Evolutionary conservation across 2,888 invertebrate species (phyloP).

Genomic region (Cremastinae sp.): DNA sequence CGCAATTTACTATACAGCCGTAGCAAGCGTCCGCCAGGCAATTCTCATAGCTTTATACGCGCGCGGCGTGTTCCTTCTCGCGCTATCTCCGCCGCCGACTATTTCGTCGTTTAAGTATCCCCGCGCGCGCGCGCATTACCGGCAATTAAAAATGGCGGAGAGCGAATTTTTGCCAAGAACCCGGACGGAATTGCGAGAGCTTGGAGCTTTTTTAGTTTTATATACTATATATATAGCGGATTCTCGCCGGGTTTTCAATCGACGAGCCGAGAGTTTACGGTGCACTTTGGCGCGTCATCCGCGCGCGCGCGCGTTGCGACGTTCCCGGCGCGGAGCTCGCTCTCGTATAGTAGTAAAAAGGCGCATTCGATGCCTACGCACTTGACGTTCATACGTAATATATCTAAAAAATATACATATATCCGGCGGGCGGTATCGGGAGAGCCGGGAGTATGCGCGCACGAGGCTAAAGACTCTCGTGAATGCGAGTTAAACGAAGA

Average conservation of each 20-base stretch:
- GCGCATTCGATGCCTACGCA: conserved; percentile 30
- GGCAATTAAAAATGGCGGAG: neutral
- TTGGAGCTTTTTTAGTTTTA: conserved; percentile 1
- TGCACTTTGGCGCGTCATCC: conserved; percentile 14
- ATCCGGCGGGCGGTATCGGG: conserved; percentile 19
- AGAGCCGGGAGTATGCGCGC: conserved; percentile 11
- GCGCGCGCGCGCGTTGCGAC: neutral
- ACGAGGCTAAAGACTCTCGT: conserved; percentile 62
- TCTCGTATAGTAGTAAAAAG: conserved; percentile 1
- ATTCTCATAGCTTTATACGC: too few species aligned
- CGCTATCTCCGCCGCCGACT: too few species aligned
- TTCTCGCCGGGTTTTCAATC: too few species aligned
- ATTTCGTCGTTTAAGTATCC: neutral
- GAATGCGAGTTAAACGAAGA: conserved; percentile 80
- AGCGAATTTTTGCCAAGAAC: neutral
- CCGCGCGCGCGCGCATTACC: neutral
- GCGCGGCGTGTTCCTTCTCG: too few species aligned
- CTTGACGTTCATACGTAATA: conserved; percentile 1
- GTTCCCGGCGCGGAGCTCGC: neutral
- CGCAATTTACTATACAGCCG: too few species aligned
- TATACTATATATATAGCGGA: too few species aligned
- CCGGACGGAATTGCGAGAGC: neutral
- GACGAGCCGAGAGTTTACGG: conserved; percentile 10
- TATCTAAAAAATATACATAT: conserved; percentile 7
- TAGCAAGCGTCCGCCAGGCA: too few species aligned